A percentile compares a stretch with the other conserved stretches of the same genome.
Conservation (phyloP, 2,113 vertebrate species). For the Oreocharis arfaki region DNA sequence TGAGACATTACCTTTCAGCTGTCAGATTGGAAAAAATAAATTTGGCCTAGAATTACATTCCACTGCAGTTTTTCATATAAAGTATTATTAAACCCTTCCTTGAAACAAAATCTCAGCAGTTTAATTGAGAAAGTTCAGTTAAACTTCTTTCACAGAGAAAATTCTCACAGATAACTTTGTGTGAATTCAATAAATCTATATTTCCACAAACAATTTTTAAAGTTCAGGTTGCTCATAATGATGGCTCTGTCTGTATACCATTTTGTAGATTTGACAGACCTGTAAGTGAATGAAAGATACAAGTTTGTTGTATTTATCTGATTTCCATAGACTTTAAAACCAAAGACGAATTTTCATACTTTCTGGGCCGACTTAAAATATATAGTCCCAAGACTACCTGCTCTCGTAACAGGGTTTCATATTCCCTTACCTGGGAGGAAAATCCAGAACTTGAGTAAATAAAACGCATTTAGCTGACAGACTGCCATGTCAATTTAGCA, state of each 20-base stretch:
- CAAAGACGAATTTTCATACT: background rate
- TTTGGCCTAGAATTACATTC: background rate
- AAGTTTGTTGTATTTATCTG: background rate
- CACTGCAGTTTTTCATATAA: background rate
- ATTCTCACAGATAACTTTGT: background rate
- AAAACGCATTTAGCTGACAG: background rate
- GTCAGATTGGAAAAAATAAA: background rate
- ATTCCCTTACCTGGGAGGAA: background rate
- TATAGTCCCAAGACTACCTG: background rate
- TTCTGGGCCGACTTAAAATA: background rate
- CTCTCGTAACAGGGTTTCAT: background rate
- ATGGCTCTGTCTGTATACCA: background rate
- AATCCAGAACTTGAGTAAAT: background rate
- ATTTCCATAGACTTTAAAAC: background rate
- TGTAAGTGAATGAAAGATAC: background rate
- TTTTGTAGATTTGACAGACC: background rate
- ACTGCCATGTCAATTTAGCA: background rate
- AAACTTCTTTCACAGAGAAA: background rate
- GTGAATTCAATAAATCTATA: background rate
- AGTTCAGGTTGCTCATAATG: background rate
- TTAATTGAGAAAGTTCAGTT: background rate
- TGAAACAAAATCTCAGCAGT: background rate
- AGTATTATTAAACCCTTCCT: background rate
- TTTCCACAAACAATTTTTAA: background rate
- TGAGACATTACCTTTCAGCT: background rate